Conservation (phyloP, 2,888 invertebrate species). For the Noctua comes region DNA sequence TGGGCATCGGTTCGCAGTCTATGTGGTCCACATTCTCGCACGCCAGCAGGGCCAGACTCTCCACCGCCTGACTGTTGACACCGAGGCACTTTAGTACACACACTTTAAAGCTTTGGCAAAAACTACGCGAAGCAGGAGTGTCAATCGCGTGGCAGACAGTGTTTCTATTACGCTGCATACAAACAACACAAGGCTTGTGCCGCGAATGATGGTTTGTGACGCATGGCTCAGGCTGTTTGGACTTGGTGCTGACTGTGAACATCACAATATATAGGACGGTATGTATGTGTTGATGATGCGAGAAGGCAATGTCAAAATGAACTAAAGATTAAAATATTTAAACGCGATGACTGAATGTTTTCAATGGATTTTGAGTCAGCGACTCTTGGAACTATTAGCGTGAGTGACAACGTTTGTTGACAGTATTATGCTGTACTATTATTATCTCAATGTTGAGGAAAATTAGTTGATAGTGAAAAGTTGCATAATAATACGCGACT, state of each 20-base stretch:
- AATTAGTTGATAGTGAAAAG: not conserved
- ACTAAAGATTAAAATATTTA: conserved; percentile 2
- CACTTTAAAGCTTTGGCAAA: not conserved
- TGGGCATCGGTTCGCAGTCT: conserved; percentile 80
- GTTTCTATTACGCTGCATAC: not conserved
- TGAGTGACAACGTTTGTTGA: conserved; percentile 4
- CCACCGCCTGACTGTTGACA: conserved; percentile 83
- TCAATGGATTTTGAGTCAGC: conserved; percentile 9
- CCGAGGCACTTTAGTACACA: conserved; percentile 39
- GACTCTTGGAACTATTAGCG: conserved; percentile 20
- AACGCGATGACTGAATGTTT: conserved; percentile 8
- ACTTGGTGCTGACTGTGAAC: not conserved
- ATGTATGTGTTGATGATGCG: too few relatives aligned
- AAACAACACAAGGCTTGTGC: not conserved
- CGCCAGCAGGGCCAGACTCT: conserved; percentile 83
- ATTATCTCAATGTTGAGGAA: not conserved
- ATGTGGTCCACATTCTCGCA: conserved; percentile 85
- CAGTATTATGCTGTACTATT: conserved; percentile 11
- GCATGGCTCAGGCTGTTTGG: not conserved
- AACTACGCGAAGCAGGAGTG: not conserved
- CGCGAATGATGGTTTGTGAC: not conserved
- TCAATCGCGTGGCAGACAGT: not conserved
- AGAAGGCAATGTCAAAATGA: not conserved
- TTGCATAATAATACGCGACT: not conserved
- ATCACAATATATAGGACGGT: not conserved